Evolutionary conservation across 2,113 vertebrate species (phyloP), one percentile per base, ranked within the genome.

Genomic region (Ascaphus truei): DNA sequence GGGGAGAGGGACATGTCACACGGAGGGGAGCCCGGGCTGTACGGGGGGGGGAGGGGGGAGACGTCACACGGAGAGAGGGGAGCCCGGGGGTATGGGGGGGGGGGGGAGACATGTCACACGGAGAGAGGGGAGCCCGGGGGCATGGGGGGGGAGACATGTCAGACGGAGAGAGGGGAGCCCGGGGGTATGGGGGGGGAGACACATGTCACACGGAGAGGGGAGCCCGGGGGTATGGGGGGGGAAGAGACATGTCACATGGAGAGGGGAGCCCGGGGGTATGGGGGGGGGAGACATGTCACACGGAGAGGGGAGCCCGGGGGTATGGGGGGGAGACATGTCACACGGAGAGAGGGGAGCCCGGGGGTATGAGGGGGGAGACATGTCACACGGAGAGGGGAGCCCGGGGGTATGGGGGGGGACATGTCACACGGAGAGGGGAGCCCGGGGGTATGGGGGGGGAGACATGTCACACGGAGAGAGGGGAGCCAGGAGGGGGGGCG

Each of bases 381-480:
- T n/a, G n/a, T n/a, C n/a, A n/a, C n/a, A n/a, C n/a, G n/a, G n/a
- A n/a, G n/a, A n/a, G n/a, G n/a, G n/a, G n/a, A n/a, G n/a, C n/a
- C n/a, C n/a, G n/a, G n/a, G n/a, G n/a, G n/a, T n/a, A n/a, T n/a
- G n/a, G n/a, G n/a, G n/a, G n/a, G n/a, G n/a, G n/a, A n/a, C n/a
- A n/a, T 27, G 41, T 59, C 65, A 58, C 8, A 22, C 66, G 27
- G 64, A 18, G 29, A n/a, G n/a, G 66, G 45, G 30, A 51, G n/a
- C 23, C 23, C 39, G 18, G 29, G 22, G n/a, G n/a, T n/a, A n/a
- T n/a, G n/a, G n/a, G 23, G 30, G 18, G 22, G n/a, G 1, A 18
- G n/a, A n/a, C n/a, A n/a, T n/a, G n/a, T n/a, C n/a, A n/a, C n/a
- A n/a, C n/a, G n/a, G n/a, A n/a, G n/a, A n/a, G n/a, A n/a, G n/a